Percentiles rank a stretch among this genome's conserved stretches.
phyloP scores from a whole-genome alignment of 2,797 vertebrate species.

The Sciurus carolinensis region DNA sequence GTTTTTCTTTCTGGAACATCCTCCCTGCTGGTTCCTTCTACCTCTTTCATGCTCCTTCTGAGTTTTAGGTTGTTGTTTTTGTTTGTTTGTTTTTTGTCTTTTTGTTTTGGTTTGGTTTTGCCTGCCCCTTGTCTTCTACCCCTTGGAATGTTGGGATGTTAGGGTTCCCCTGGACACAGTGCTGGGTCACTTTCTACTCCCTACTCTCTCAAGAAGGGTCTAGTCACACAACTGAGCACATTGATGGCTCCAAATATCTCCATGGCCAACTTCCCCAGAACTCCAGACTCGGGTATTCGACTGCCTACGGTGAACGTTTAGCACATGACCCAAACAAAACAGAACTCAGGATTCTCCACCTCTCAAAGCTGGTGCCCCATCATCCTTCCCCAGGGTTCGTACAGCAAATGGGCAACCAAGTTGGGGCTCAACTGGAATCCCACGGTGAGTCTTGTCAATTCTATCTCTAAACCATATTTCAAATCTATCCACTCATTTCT shows the following conservation, averaged over 20 bases:
- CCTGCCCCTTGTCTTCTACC: not conserved
- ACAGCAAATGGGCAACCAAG: not conserved
- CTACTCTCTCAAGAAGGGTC: not conserved
- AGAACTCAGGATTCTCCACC: not conserved
- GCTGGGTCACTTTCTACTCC: not conserved
- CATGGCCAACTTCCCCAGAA: not conserved
- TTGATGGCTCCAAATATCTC: not conserved
- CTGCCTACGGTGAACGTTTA: not conserved
- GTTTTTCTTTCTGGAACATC: not conserved
- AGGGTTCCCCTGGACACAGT: not conserved
- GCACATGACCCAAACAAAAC: not conserved
- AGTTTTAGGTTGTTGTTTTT: not conserved
- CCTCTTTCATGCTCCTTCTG: not conserved
- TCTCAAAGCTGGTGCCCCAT: not conserved
- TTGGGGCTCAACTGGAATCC: not conserved
- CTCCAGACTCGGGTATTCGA: not conserved
- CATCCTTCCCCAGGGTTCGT: not conserved
- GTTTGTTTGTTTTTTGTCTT: too few relatives aligned
- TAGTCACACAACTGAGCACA: not conserved
- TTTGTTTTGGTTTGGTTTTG: not conserved
- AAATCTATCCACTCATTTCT: not conserved
- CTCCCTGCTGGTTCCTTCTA: not conserved
- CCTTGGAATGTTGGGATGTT: not conserved
- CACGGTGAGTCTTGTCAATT: not conserved
- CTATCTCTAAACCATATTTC: not conserved